Evolutionary conservation across 1,140 invertebrate species (phyloP).

Genomic region (Bombus haemorrhoidalis): DNA sequence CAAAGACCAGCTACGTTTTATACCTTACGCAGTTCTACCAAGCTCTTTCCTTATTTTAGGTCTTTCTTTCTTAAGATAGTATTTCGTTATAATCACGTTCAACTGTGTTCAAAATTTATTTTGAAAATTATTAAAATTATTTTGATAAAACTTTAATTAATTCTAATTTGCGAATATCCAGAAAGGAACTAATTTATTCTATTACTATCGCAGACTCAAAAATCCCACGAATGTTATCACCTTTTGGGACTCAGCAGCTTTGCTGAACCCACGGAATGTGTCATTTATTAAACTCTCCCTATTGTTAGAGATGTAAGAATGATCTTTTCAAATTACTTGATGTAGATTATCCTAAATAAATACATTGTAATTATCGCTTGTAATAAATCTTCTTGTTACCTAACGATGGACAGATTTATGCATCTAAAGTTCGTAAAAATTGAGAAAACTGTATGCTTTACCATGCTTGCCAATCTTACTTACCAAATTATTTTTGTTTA

Average conservation of each 20-base stretch:
- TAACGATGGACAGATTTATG: too few relatives aligned
- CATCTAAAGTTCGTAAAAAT: too few relatives aligned
- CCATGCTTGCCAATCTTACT: too few relatives aligned
- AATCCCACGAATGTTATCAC: conserved; percentile 42
- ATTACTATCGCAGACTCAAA: neutral
- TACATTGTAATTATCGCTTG: conserved; percentile 14
- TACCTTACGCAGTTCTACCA: conserved; percentile 28
- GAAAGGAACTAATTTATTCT: too few relatives aligned
- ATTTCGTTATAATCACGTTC: neutral
- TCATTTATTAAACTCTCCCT: conserved; percentile 74
- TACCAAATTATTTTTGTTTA: too few relatives aligned
- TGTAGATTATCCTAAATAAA: conserved; percentile 5
- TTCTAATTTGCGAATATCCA: neutral
- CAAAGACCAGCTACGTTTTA: conserved; percentile 14
- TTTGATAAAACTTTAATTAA: neutral
- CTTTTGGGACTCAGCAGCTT: conserved; percentile 24
- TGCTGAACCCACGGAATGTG: conserved; percentile 42
- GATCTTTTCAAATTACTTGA: conserved; percentile 40
- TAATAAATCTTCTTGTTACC: conserved; percentile 4
- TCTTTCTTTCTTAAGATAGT: neutral
- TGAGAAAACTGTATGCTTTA: too few relatives aligned
- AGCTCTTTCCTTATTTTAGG: neutral
- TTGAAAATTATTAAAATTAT: neutral
- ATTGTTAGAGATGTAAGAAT: conserved; percentile 54
- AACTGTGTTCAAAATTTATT: neutral